Base-by-base conservation (phyloP, 2,888 invertebrate genomes). In the Steinernema carpocapsae region DNA sequence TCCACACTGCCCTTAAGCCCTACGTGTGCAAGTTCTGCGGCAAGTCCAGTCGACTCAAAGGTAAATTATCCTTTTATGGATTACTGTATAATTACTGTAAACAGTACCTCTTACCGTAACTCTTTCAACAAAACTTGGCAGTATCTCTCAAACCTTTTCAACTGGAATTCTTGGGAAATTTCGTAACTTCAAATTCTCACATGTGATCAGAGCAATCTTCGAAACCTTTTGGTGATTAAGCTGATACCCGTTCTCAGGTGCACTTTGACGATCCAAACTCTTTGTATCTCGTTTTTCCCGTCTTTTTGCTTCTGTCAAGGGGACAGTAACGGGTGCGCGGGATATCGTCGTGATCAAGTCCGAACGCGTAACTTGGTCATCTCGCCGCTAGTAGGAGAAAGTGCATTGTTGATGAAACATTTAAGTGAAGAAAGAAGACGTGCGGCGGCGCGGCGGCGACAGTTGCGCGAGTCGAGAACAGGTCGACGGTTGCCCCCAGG, bases 21-120 rank as follows among this genome's bases (percentile, higher is more conserved):
- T 87, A 86, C 79, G 87, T 87, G 32, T 87, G 87, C 82, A 85
- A 85, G 80, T 87, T 81, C 77, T 87, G 87, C 75, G 87, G 87
- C 26, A 87, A 87, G 76, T 84, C 84, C 71, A 84, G 84, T 70
- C 77, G 87, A 73, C 82, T 87, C 37, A 87, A 87, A 79, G 87
- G 86, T 86, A 24, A 43, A 74, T 52, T 26, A 17, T 59, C 43
- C 64, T 6, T 19, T 14, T 14, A 14, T 14, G 43, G 7, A 43
- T 12, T 43, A 43, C 43, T 14, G 43, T 22, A 56, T 3, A 4
- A 48, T 3, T 4, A 24, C 56, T 26, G 26, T 56, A 26, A 12
- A 56, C 56, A 24, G 51, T 51, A 51, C 43, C 43, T 43, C 7
- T n/a, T 51, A 51, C 51, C 51, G 51, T 51, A 51, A 10, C 51